Base-by-base conservation (phyloP, 2,113 vertebrate genomes). In the Proterorhinus semilunaris region DNA sequence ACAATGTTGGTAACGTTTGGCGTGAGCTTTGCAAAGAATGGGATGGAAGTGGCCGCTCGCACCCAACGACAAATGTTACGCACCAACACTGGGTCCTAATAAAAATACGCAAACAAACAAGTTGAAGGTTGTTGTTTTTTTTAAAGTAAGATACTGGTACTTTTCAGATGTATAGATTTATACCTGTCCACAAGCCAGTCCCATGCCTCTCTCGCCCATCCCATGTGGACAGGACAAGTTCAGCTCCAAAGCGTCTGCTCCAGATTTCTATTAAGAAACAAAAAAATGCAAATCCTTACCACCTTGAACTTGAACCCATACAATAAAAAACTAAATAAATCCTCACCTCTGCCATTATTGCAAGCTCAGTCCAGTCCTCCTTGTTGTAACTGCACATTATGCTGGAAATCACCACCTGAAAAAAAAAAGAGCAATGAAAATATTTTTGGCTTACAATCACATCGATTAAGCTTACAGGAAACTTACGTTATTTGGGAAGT, bases 11-110 rank as follows among this genome's bases (percentile, higher is more conserved):
- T 96, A 76, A 99, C 96, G 78, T 98, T 97, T 83, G 96, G 96
- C 86, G 96, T 98, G 92, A 98, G 90, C 81, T 98, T 99, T 93
- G 96, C 97, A 89, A 98, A 98, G 91, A 99, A 98, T 0, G 96
- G 96, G 84, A 98, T 89, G 78, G 46, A 91, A 89, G 93, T 88
- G 88, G 97, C 93, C 87, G 93, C 94, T 69, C 95, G 94, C 73
- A 99, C 94, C 96, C 96, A 98, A 65, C 94, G 95, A 82, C 98
- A 99, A 92, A 96, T 96, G 94, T 97, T 96, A 65, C 93, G 92
- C 66, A 96, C 95, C 87, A 96, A 87, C 78, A 95, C 94, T 84
- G 95, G 94, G 90, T 97, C 94, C 96, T 96, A 83, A 66, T 89
- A 64, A 63, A 65, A 1, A 47, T 17, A 78, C 7, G 47, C 27